phyloP scores from a whole-genome alignment of 2,888 invertebrate species.

The Drosophila greeni region DNA sequence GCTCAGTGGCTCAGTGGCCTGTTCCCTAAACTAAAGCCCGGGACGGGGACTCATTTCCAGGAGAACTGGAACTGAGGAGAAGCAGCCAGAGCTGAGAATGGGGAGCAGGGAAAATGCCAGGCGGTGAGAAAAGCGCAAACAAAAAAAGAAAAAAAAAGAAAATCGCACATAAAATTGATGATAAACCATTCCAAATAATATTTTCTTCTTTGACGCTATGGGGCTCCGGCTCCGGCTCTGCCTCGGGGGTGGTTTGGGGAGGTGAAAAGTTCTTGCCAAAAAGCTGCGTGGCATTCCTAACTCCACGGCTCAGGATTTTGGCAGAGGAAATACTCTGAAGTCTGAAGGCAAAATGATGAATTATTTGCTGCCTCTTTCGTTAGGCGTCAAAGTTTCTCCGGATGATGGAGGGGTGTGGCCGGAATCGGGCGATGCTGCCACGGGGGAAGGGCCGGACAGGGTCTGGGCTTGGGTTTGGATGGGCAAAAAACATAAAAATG shows the following conservation, averaged over 20 bases:
- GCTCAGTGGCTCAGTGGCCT: constrained; percentile 31
- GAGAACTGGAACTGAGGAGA: constrained; percentile 36
- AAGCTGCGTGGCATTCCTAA: constrained; percentile 58
- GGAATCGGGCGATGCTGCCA: constrained; percentile 1
- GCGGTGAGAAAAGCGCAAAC: constrained; percentile 16
- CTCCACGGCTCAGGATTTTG: constrained; percentile 50
- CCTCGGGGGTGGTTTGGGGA: constrained; percentile 6
- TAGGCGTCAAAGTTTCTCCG: constrained; percentile 68
- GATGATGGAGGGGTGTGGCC: constrained; percentile 7
- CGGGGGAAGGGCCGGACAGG: background rate
- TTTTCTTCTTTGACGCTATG: constrained; percentile 51
- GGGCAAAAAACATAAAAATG: constrained; percentile 73
- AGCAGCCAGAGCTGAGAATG: constrained; percentile 10
- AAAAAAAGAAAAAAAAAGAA: constrained; percentile 38
- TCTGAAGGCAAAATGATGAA: constrained; percentile 72
- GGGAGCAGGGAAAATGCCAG: constrained; percentile 7
- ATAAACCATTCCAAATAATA: constrained; percentile 76
- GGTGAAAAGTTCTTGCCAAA: constrained; percentile 35
- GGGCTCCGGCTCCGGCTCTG: background rate
- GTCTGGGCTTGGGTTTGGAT: constrained; percentile 7
- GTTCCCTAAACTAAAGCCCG: constrained; percentile 24
- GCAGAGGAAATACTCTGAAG: constrained; percentile 66
- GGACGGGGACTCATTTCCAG: constrained; percentile 43
- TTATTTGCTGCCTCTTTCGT: constrained; percentile 75
- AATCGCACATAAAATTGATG: constrained; percentile 74